Evolutionary conservation across 2,113 vertebrate genomes (phyloP).

Genomic region (Sialia sialis): DNA sequence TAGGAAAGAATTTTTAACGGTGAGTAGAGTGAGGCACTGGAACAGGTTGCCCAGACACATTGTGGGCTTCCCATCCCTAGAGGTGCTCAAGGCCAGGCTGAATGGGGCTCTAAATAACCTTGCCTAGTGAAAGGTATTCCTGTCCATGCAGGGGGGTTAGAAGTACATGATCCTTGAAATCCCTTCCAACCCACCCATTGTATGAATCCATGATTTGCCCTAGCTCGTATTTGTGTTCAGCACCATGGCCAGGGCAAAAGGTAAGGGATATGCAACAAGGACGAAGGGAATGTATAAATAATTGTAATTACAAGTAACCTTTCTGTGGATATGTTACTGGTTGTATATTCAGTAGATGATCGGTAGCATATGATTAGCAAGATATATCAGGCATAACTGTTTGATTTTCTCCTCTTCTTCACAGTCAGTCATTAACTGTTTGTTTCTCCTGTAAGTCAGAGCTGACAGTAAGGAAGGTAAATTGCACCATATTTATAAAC

Average conservation of each 20-base stretch:
- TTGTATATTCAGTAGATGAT: not conserved
- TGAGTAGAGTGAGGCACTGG: not conserved
- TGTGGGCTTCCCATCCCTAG: not conserved
- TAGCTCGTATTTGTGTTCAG: not conserved
- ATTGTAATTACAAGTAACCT: not conserved
- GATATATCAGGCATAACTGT: not conserved
- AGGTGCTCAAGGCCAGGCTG: not conserved
- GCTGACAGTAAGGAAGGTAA: not conserved
- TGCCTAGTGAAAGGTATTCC: not conserved
- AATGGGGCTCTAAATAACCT: not conserved
- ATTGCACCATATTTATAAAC: not conserved
- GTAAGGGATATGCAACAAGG: fast-evolving
- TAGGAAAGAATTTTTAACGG: not conserved
- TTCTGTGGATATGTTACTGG: not conserved
- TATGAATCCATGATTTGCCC: not conserved
- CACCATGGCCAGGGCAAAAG: constrained; percentile 30
- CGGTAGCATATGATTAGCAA: not conserved
- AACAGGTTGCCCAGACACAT: not conserved
- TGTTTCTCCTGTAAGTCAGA: not conserved
- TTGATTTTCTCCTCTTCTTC: not conserved
- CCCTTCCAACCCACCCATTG: not conserved
- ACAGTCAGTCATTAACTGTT: not conserved
- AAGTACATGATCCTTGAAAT: not conserved
- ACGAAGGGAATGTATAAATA: fast-evolving
- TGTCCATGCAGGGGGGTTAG: not conserved